phyloP scores from a whole-genome alignment of 2,888 invertebrate species.

The Julus scandinavius region DNA sequence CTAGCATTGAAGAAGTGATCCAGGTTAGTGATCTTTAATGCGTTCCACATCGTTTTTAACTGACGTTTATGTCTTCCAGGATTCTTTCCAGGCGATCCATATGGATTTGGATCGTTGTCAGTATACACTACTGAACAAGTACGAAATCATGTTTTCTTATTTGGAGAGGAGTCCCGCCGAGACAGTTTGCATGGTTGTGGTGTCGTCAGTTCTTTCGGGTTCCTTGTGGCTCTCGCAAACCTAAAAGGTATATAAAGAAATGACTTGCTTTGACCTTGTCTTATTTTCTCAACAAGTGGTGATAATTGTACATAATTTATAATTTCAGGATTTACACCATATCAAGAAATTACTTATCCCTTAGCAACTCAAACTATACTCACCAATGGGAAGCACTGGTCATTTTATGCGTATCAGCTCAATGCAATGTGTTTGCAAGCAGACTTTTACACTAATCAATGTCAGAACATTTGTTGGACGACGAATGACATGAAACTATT shows the following conservation, averaged over 20 bases:
- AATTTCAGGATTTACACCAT: conserved; percentile 81
- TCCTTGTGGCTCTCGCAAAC: conserved; percentile 82
- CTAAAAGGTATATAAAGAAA: conserved; percentile 72
- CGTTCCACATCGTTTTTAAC: background rate
- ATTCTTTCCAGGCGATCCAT: conserved; percentile 83
- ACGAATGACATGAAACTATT: conserved; percentile 78
- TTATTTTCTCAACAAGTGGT: background rate
- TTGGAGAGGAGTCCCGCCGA: conserved; percentile 62
- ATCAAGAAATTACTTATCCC: conserved; percentile 91
- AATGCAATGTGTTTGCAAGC: conserved; percentile 73
- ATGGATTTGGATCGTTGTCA: conserved; percentile 82
- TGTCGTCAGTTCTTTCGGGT: conserved; percentile 81
- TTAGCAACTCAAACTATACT: conserved; percentile 87
- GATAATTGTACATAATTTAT: background rate
- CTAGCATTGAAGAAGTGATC: no score
- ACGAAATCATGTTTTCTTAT: background rate
- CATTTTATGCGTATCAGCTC: conserved; percentile 89
- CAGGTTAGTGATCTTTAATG: no score
- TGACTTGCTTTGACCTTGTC: conserved; percentile 17
- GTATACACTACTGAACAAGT: conserved; percentile 72
- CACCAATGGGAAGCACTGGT: conserved; percentile 88
- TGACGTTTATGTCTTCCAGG: conserved; percentile 58
- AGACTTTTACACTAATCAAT: conserved; percentile 69
- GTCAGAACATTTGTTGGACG: conserved; percentile 83
- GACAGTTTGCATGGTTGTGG: conserved; percentile 80